Base-by-base conservation (phyloP, 2,113 vertebrate species). In the Ciconia maguari region DNA sequence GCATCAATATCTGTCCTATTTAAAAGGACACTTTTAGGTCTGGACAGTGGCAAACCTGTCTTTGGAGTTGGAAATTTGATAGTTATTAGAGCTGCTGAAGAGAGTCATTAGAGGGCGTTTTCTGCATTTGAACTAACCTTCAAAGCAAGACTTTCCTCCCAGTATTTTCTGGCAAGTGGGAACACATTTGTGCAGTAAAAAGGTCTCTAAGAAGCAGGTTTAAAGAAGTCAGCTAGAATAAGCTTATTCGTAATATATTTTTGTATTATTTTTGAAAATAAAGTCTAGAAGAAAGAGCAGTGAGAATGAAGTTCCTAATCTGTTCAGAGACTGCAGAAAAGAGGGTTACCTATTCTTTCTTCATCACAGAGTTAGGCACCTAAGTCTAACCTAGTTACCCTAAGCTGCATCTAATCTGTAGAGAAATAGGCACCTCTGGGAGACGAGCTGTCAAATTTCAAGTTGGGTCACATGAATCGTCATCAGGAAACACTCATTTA, bases 281-380 rank as follows among this genome's bases (percentile, higher is more conserved):
- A 88, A 52, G 3, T 66, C 42, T 87, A 32, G 16, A 83, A 80
- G 51, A 54, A 74, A 83, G 36, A 86, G 44, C 66, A 88, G 60
- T 0, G 2, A 46, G 55, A 62, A 30, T 46, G 13, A 86, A 36
- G 54, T 44, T 52, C 34, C 41, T 49, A 49, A 54, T 21, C 61
- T 52, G 26, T 60, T 76, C 66, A 52, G 65, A 49, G 42, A 48
- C 29, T 66, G 48, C 52, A 49, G 36, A 51, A 76, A 36, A 27
- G 18, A 84, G 49, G 5, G 60, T 72, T 30, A 12, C 42, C 24
- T 36, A 8, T 27, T 60, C 34, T 71, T 38, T 14, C 34, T 62
- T 66, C 38, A 26, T 29, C 0, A 0, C 16, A 16, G 46, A 65
- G 26, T 27, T 34, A 17, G 22, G 26, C 41, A n/a, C 13, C 51